Base-by-base conservation (phyloP, 1,140 invertebrate genomes). In the Papilio polytes region DNA sequence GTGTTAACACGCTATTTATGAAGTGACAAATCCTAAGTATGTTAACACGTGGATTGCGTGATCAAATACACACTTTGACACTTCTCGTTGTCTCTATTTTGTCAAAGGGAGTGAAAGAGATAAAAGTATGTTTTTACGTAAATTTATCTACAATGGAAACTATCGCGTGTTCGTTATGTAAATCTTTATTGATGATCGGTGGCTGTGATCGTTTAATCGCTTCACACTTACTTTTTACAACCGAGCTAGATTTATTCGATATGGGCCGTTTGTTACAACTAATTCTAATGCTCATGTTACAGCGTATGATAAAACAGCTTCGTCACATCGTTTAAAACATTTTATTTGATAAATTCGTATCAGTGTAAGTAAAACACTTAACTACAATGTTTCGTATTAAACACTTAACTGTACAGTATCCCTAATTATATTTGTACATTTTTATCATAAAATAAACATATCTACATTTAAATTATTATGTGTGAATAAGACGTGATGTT, bases 171-270 rank as follows among this genome's bases (percentile, higher is more conserved):
- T 56, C 48, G 15, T 41, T 18, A 78, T 78, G 76, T 78, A 78
- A 78, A 78, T 66, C 59, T 63, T 66, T 78, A 66, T 78, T 78
- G 77, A 66, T 78, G 77, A 46, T 41, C 72, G 51, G 76, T 63
- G 74, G 46, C 74, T 78, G 53, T 78, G 76, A 77, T 78, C 76
- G 26, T 15, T 10, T 78, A 78, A 78, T 78, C 77, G 77, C n/a
- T 78, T 66, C 36, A 66, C 77, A 66, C 56, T 78, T 77, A 56
- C 74, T 48, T 22, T 66, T 63, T 66, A 78, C 36, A 66, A 12
- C 56, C 59, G 77, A 63, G 20, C 56, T 59, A 63, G 77, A 78
- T 78, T 46, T 63, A 63, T 78, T 66, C 56, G 77, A 66, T 66
- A 78, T 78, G 59, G 77, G 44, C 46, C 53, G 51, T 78, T 78